phyloP scores from a whole-genome alignment of 2,113 vertebrate species.

The Ptychochromis oligacanthus region DNA sequence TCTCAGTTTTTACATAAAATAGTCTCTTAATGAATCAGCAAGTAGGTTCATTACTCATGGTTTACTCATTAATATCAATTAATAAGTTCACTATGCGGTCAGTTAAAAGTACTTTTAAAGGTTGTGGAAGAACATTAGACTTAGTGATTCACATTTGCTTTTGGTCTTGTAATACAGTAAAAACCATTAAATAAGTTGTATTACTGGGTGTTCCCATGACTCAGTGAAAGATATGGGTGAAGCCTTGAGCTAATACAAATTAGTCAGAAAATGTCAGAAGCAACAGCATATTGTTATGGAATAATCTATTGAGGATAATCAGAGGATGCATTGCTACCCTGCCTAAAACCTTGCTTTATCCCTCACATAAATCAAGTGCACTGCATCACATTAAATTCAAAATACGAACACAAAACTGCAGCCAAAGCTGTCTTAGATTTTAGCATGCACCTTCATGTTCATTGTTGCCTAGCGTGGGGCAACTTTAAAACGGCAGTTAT shows the following conservation, averaged over 20 bases:
- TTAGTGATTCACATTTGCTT: background rate
- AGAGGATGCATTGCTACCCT: background rate
- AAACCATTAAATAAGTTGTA: background rate
- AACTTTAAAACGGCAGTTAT: slow-evolving; percentile 21
- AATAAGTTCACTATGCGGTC: background rate
- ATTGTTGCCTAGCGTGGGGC: background rate
- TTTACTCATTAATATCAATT: slow-evolving; percentile 1
- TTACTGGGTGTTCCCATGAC: background rate
- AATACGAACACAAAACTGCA: background rate
- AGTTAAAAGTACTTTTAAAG: background rate
- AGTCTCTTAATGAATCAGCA: background rate
- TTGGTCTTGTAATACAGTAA: background rate
- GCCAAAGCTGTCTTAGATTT: slow-evolving; percentile 1
- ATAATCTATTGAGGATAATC: background rate
- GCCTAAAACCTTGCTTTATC: background rate
- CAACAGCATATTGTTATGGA: background rate
- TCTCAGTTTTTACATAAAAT: background rate
- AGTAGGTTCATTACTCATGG: background rate
- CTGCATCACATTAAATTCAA: slow-evolving; percentile 1
- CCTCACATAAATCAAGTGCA: background rate
- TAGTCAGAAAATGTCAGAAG: background rate
- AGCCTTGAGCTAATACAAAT: background rate
- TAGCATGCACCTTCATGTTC: background rate
- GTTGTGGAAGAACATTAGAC: background rate
- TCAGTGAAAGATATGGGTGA: background rate